phyloP scores from a whole-genome alignment of 2,888 invertebrate genomes.

The Laspeyria flexula region DNA sequence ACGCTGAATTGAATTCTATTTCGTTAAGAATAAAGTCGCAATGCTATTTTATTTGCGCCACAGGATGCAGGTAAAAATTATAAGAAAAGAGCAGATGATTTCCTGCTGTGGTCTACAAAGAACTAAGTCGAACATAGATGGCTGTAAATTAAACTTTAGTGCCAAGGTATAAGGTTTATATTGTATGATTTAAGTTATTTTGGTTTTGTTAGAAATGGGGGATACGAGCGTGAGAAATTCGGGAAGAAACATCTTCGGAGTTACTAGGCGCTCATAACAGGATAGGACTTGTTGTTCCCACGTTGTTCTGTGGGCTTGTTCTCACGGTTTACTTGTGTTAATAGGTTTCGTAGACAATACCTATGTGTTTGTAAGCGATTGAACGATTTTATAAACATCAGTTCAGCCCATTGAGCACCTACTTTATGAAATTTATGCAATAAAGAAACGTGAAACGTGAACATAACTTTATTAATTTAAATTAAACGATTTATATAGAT shows the following conservation, averaged over 20 bases:
- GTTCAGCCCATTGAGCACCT: slow-evolving; percentile 21
- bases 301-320: slow-evolving; percentile 52
- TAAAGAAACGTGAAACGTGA: too few species aligned
- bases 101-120: slow-evolving; percentile 52
- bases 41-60: background rate
- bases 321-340: slow-evolving; percentile 51
- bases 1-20: slow-evolving; percentile 28
- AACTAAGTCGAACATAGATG: slow-evolving; percentile 34
- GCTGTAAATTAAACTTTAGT: slow-evolving; percentile 39
- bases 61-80: slow-evolving; percentile 59
- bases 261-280: slow-evolving; percentile 71
- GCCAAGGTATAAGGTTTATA: slow-evolving; percentile 27
- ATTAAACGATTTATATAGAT: too few species aligned
- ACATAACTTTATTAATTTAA: too few species aligned
- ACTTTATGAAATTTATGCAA: background rate
- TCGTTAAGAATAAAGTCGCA: slow-evolving; percentile 11
- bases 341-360: slow-evolving; percentile 29
- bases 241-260: slow-evolving; percentile 82
- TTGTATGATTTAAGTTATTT: slow-evolving; percentile 38
- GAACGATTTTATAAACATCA: slow-evolving; percentile 22
- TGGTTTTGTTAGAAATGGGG: slow-evolving; percentile 72
- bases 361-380: slow-evolving; percentile 20
- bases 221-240: slow-evolving; percentile 84
- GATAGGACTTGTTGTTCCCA: slow-evolving; percentile 64
- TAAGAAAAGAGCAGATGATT: slow-evolving; percentile 61